Evolutionary conservation across 1,140 invertebrate species (phyloP).

Genomic region (Heterodera carotae): DNA sequence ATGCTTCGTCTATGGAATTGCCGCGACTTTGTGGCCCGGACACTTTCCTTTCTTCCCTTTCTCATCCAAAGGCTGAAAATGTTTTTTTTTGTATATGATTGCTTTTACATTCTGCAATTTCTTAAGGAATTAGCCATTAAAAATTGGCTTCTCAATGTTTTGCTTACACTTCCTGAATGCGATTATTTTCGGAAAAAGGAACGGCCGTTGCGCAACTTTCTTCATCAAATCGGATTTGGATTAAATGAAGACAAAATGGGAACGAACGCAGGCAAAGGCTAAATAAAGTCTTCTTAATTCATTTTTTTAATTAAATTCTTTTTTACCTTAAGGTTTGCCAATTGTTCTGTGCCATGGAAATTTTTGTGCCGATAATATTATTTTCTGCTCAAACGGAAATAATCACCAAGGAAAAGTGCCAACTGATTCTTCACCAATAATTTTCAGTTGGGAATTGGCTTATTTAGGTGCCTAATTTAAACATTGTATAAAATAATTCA

Average conservation of each 20-base stretch:
- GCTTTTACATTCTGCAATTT: not conserved
- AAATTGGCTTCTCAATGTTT: not conserved
- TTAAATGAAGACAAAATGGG: not conserved
- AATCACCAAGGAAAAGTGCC: not conserved
- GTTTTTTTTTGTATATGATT: not conserved
- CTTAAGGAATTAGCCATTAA: not conserved
- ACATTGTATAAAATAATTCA: not conserved
- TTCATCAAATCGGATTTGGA: not conserved
- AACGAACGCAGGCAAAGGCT: not conserved
- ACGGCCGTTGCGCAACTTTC: not conserved
- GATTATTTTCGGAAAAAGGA: not conserved
- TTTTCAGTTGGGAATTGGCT: not conserved
- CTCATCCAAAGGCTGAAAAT: not conserved
- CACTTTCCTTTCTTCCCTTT: not conserved
- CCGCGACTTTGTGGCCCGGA: not conserved
- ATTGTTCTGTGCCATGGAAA: conserved; percentile 8
- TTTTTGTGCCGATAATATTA: not conserved
- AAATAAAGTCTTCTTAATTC: not conserved
- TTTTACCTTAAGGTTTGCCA: not conserved
- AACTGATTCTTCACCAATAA: not conserved
- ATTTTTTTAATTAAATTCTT: not conserved
- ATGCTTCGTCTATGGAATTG: not conserved
- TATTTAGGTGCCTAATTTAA: not conserved
- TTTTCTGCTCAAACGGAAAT: not conserved
- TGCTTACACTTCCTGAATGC: not conserved